These are phyloP conservation scores for Scopus umbretta DNA, from an alignment of 2,113 vertebrate species.

Conservation along the genomic window DNA sequence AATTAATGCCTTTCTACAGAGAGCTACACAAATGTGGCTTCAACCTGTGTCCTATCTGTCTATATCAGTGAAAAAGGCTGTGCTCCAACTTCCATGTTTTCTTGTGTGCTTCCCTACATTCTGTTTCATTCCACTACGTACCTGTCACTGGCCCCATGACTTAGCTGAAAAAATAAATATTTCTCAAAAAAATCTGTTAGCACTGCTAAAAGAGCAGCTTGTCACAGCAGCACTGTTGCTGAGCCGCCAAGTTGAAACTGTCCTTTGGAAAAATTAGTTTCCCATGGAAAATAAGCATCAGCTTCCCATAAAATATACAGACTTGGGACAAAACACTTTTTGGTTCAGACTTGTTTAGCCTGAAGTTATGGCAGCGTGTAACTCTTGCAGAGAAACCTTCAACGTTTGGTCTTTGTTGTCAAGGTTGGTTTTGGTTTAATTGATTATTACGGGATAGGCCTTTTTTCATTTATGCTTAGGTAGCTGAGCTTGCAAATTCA, in stretches of 20 bases:
- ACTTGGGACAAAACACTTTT: slow-evolving; percentile 37
- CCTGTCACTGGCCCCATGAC: slow-evolving; percentile 10
- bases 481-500: neutral
- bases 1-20: neutral
- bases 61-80: neutral
- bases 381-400: neutral
- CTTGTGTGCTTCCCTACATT: neutral
- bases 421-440: neutral
- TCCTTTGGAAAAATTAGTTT: slow-evolving; percentile 50
- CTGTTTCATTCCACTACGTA: neutral
- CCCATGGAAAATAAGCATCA: slow-evolving; percentile 55
- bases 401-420: neutral
- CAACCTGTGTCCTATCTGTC: neutral
- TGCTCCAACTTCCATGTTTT: neutral
- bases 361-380: slow-evolving; percentile 17
- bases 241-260: neutral
- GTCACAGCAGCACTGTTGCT: slow-evolving; percentile 7
- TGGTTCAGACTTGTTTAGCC: slow-evolving; percentile 54
- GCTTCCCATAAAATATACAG: slow-evolving; percentile 46
- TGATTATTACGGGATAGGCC: neutral
- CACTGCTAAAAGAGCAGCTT: slow-evolving; percentile 11
- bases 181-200: slow-evolving; percentile 13
- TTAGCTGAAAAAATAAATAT: slow-evolving; percentile 49
- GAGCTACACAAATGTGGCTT: neutral
- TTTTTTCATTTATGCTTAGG: neutral